These are phyloP conservation scores for Sipha flava DNA, from an alignment of 1,140 invertebrate species.

Conservation along the genomic window DNA sequence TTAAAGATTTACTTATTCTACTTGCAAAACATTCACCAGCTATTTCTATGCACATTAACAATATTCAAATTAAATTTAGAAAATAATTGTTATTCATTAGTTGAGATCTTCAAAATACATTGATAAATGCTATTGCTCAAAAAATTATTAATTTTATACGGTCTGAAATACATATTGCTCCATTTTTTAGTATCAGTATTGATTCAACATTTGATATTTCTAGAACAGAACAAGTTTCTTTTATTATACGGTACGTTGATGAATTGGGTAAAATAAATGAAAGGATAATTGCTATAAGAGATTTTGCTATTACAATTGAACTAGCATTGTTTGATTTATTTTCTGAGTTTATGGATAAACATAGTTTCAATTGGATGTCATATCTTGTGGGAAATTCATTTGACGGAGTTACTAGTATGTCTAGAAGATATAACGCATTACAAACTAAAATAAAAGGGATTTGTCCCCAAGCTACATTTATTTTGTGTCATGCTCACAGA, in stretches of 20 bases:
- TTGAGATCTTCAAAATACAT: not conserved
- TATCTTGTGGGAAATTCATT: not conserved
- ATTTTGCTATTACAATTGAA: not conserved
- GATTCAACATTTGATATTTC: not conserved
- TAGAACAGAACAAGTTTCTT: not conserved
- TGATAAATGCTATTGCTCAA: not conserved
- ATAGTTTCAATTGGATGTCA: conserved; percentile 5
- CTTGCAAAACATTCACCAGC: not conserved
- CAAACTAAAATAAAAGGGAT: conserved; percentile 37
- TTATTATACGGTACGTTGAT: not conserved
- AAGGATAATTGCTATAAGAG: not conserved
- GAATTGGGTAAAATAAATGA: not conserved
- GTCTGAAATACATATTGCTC: not conserved
- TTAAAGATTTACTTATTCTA: not conserved
- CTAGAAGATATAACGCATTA: conserved; percentile 34
- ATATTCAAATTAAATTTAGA: not conserved
- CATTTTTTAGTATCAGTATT: not conserved
- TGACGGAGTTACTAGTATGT: conserved; percentile 32
- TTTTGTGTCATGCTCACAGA: conserved; percentile 36
- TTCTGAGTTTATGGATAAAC: not conserved
- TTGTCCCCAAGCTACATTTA: conserved; percentile 35
- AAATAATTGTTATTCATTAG: not conserved
- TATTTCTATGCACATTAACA: not conserved
- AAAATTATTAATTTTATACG: not conserved
- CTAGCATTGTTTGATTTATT: not conserved